Conservation (phyloP, 2,113 vertebrate species). For the Tragelaphus strepsiceros region DNA sequence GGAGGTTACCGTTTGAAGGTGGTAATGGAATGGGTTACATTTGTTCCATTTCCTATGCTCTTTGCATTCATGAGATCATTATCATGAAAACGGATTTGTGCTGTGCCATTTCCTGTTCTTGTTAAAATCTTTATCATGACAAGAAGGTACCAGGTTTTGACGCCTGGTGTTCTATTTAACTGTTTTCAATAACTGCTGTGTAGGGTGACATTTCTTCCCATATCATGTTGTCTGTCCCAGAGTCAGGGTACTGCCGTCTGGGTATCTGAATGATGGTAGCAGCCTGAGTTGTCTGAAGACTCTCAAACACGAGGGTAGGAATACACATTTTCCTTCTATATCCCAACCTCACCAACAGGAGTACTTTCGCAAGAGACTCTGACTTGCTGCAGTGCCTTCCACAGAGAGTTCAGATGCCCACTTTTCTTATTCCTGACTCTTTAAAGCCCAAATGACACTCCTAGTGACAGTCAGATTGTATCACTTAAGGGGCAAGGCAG, state of each 20-base stretch:
- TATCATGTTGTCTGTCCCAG: background rate
- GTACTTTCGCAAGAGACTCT: slow-evolving; percentile 4
- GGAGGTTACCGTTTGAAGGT: slow-evolving; percentile 60
- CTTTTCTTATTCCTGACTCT: slow-evolving; percentile 10
- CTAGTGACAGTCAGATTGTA: slow-evolving; percentile 53
- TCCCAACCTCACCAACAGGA: background rate
- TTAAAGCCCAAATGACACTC: slow-evolving; percentile 43
- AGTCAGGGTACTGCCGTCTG: background rate
- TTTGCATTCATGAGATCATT: slow-evolving; percentile 77
- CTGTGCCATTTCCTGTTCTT: slow-evolving; percentile 78
- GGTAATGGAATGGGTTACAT: slow-evolving; percentile 70
- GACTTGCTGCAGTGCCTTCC: background rate
- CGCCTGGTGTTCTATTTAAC: slow-evolving; percentile 70
- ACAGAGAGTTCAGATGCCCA: background rate
- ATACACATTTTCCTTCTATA: background rate
- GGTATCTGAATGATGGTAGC: background rate
- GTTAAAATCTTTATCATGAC: slow-evolving; percentile 72
- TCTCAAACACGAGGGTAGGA: background rate
- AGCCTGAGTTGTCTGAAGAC: background rate
- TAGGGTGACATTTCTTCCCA: slow-evolving; percentile 35
- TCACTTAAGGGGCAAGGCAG: slow-evolving; percentile 60
- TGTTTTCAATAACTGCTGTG: slow-evolving; percentile 62
- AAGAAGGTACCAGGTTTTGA: slow-evolving; percentile 77
- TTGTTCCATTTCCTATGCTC: slow-evolving; percentile 77
- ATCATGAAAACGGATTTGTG: slow-evolving; percentile 73